These are phyloP conservation scores for Corydoras maculifer DNA, from an alignment of 2,113 vertebrate species.

Conservation along the genomic window DNA sequence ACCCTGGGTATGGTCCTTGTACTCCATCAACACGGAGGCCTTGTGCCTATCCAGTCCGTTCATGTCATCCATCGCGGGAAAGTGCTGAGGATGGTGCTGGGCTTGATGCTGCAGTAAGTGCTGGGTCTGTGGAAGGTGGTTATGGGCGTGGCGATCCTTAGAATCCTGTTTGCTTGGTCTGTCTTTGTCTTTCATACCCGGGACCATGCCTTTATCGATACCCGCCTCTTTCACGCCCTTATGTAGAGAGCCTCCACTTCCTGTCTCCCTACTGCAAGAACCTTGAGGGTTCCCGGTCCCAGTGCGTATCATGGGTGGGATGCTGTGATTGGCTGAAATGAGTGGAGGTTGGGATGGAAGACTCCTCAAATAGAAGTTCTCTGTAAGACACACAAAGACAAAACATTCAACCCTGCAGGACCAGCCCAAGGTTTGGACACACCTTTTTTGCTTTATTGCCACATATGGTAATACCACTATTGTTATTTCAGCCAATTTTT, in stretches of 20 bases:
- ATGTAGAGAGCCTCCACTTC: constrained; percentile 62
- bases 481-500: too few species aligned
- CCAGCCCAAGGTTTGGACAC: too few species aligned
- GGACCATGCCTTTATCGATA: constrained; percentile 74
- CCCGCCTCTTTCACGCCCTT: constrained; percentile 75
- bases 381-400: constrained; percentile 54
- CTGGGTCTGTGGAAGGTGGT: constrained; percentile 75
- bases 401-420: constrained; percentile 17
- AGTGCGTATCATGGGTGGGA: constrained; percentile 77
- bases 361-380: constrained; percentile 95
- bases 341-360: constrained; percentile 86
- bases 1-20: constrained; percentile 70
- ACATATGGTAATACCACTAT: too few species aligned
- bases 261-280: constrained; percentile 80
- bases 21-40: constrained; percentile 69
- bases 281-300: constrained; percentile 75
- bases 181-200: constrained; percentile 76
- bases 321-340: constrained; percentile 81
- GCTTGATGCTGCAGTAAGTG: constrained; percentile 56
- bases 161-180: constrained; percentile 70
- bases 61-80: constrained; percentile 63
- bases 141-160: constrained; percentile 75
- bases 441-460: too few species aligned
- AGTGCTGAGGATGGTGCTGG: constrained; percentile 65
- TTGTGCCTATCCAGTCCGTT: constrained; percentile 78